Evolutionary conservation across 2,888 invertebrate genomes (phyloP).

Genomic region (Stegana nigrithorax): DNA sequence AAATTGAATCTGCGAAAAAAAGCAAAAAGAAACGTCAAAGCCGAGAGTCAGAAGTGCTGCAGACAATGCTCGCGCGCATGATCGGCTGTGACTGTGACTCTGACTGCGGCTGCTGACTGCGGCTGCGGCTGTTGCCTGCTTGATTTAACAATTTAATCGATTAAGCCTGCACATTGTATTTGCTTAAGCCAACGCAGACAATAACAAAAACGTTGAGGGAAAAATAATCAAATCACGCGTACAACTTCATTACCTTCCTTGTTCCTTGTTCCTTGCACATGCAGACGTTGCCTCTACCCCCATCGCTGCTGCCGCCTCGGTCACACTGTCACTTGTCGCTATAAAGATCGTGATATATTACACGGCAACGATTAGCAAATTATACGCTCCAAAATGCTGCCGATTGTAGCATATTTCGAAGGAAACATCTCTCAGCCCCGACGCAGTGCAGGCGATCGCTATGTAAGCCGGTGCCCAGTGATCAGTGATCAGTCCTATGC

Average conservation of each 20-base stretch:
- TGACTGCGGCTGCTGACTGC: neutral
- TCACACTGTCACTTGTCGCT: constrained; percentile 41
- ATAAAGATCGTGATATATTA: constrained; percentile 62
- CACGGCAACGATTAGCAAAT: constrained; percentile 44
- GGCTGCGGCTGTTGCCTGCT: constrained; percentile 5
- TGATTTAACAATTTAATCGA: no score
- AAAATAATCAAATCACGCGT: neutral
- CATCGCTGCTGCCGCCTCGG: neutral
- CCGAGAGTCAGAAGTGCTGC: neutral
- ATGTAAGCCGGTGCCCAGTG: no score
- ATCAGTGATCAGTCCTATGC: no score
- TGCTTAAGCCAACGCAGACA: no score
- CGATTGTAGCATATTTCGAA: constrained; percentile 20
- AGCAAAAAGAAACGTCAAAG: constrained; percentile 32
- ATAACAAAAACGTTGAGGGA: neutral
- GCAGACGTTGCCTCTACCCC: neutral
- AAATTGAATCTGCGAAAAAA: constrained; percentile 12
- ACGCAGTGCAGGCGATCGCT: no score
- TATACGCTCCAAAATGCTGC: constrained; percentile 27
- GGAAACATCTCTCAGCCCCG: constrained; percentile 6
- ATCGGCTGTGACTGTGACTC: neutral
- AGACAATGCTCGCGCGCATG: neutral
- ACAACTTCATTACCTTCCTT: neutral
- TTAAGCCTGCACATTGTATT: constrained; percentile 2
- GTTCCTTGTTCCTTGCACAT: neutral